Base-by-base conservation (phyloP, 2,888 invertebrate species). In the Eupithecia exiguata region DNA sequence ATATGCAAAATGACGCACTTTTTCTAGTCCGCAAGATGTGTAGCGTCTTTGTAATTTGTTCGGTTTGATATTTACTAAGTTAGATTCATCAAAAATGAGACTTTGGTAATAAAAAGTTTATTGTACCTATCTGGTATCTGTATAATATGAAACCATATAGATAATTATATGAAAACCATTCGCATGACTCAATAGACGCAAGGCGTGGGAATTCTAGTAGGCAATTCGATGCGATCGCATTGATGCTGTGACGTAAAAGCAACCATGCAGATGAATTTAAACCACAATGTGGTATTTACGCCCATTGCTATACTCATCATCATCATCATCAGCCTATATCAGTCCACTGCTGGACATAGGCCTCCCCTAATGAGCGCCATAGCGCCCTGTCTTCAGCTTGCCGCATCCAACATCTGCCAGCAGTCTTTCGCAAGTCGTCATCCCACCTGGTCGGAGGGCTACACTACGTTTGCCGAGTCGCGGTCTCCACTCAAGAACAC, bases 171-270 rank as follows among this genome's bases (percentile, higher is more conserved):
- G 5, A 58, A 25, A 58, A 58, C 75, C 72, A 63, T 25, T 74
- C 43, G 58, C 65, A 25, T 75, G 73, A 71, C 36, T 75, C 43
- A 61, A 72, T 70, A 25, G 65, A 68, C 43, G 53, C 67, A 66
- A 68, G 61, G 71, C 78, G 75, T 78, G 78, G 74, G 78, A 79
- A 79, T 67, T 58, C 73, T 62, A 74, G 62, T 40, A 74, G 74
- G 74, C 76, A 67, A 77, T 77, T 74, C 69, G 71, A 77, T 77
- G 73, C 46, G 67, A 35, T 74, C 40, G 36, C 16, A 46, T 46
- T 69, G 69, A 68, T 68, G 62, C 63, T 63, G 67, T 75, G 74
- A 77, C 75, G 78, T 43, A 72, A 78, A 77, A 25, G 67, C 74
- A 74, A 70, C 71, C 74, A 77, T 61, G 75, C 72, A 77, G 75